Base-by-base conservation (phyloP, 23 tunicate genomes). In the Halocynthia roretzi region DNA sequence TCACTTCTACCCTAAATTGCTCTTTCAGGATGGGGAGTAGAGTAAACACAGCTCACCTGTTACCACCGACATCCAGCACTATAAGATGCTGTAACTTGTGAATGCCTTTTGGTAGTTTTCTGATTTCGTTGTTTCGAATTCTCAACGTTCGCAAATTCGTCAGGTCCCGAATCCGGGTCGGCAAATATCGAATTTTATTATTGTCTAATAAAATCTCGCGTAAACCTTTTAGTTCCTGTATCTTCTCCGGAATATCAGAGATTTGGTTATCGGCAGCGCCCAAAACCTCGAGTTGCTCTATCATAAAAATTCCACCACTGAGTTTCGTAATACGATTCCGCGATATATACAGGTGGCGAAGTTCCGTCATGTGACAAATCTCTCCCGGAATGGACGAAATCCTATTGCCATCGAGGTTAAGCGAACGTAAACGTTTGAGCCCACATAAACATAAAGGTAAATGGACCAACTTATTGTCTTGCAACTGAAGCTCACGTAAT, bases 51-150 rank as follows among this genome's bases (percentile, higher is more conserved):
- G 10, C 82, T 18, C 5, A 90, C 97, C 87, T 91, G 83, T 91
- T 91, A 12, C 90, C 89, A 51, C 93, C 74, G 15, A 76, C 87
- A 68, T 92, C 98, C 62, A 92, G 72, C 49, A 21, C 66, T 49
- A 73, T 66, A 64, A 92, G 67, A 8, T 77, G 62, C n/a, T 73
- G 74, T 40, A 86, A 67, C 40, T 92, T 60, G 6, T 91, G 86
- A 23, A 92, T 92, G 74, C 92, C 66, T 58, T 86, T 92, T 18
- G 98, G 98, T 50, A 92, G 53, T 56, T 22, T 40, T 57, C 68
- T 75, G 23, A 92, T 53, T 17, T 56, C 54, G 80, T 92, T 92
- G 68, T 82, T 86, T 54, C 87, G 91, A 55, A 92, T 58, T 50
- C 79, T 86, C 49, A 92, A 70, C 56, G 76, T 87, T 8, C 77